Evolutionary conservation across 2,797 vertebrate species (phyloP), one percentile per base, ranked within the genome.

Genomic region (Chloroceryle amazona): DNA sequence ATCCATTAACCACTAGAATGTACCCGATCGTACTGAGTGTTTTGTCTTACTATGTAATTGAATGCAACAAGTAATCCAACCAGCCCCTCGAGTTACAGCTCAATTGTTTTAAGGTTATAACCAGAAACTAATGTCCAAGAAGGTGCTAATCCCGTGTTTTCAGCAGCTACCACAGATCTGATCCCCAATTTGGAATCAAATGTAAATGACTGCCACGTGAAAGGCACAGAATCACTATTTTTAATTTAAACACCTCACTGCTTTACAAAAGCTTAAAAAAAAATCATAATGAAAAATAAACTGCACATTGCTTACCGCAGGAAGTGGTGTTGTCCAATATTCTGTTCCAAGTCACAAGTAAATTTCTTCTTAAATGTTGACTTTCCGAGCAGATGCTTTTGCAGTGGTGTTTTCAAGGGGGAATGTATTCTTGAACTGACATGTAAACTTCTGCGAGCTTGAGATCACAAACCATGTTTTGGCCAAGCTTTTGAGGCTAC

Each of bases 1-100:
- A 91, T 95, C 89, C 98, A 98, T 98, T 99, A 99, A 99, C 98
- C 98, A 98, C 98, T 99, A 98, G 98, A 98, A 98, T 99, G 98
- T 99, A 98, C 98, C 98, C 95, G 97, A 98, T 98, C 96, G 97
- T 98, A 98, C 98, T 80, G 95, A 92, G 97, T 98, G 98, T 98
- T 98, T 98, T 98, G 96, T 97, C 96, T 85, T 94, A 94, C 87
- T 71, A 86, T 95, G 90, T 97, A 89, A 94, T 71, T 95, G 97
- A 98, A 98, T 97, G 98, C 98, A 96, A 93, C 97, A 97, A 94
- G 94, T 97, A 97, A 97, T 95, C 98, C 96, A 95, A 67, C 52
- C 83, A 89, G 95, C 97, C 94, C 93, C 74, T 81, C 60, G 54
- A 97, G 90, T 94, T 92, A 91, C 73, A 85, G 96, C 93, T 96